Percentiles rank a stretch among this genome's conserved stretches.
Conservation (phyloP, 2,797 vertebrate species). For the Amniataba percoides region DNA sequence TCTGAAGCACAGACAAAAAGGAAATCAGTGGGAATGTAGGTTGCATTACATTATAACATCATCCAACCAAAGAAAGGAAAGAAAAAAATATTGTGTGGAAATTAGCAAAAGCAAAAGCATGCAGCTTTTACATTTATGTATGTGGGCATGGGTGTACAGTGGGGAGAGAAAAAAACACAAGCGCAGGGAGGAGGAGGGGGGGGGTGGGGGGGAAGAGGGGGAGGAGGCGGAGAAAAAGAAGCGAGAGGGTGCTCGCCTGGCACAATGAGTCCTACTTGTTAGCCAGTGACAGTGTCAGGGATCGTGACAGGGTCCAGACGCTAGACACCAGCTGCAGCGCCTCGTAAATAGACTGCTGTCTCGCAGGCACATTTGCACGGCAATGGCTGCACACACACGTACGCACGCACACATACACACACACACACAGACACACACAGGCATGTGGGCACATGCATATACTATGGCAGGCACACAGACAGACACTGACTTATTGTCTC, state of each 20-base stretch:
- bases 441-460: conserved; percentile 82
- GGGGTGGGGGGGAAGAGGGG: conserved; percentile 22
- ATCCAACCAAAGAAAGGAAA: not conserved
- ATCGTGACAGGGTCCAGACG: conserved; percentile 88
- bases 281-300: conserved; percentile 87
- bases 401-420: conserved; percentile 32
- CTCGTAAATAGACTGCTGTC: conserved; percentile 88
- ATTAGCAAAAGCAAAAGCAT: conserved; percentile 41
- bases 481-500: conserved; percentile 85
- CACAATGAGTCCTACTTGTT: conserved; percentile 87
- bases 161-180: conserved; percentile 63
- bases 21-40: not conserved
- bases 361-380: conserved; percentile 84
- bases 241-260: conserved; percentile 77
- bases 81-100: conserved; percentile 2
- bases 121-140: conserved; percentile 39
- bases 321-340: conserved; percentile 88
- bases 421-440: conserved; percentile 57
- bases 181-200: conserved; percentile 44
- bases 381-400: conserved; percentile 61
- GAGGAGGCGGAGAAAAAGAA: conserved; percentile 51
- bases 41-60: not conserved
- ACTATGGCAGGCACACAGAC: conserved; percentile 78
- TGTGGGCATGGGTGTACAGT: conserved; percentile 51
- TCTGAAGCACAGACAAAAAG: conserved; percentile 20